Evolutionary conservation across 2,797 vertebrate genomes (phyloP), one percentile per base, ranked within the genome.

Genomic region (Avahi laniger): DNA sequence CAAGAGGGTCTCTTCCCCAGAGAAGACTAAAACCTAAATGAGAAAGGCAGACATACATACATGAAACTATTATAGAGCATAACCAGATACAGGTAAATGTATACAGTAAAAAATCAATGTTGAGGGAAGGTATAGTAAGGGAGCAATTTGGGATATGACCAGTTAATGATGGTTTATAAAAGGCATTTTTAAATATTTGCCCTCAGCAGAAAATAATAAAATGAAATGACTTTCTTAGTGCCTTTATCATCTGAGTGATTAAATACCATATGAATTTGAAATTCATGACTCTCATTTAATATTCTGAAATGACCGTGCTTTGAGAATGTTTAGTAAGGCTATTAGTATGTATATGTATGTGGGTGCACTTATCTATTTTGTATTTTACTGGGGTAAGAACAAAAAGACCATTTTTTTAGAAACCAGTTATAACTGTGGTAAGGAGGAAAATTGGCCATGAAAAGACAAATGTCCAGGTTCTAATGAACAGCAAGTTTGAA

Each of bases 231-330:
- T 82, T 93, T 76, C 48, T 69, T 54, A 72, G 24, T 46, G 30
- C 50, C 75, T 95, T 91, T 93, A 54, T 73, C 46, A 78, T 65
- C 46, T 46, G 4, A 85, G 17, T 81, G 63, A 94, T 81, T 94
- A 92, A 94, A 75, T 91, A 82, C 6, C 65, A 73, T 48, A 76
- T 67, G 43, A 88, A 88, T 95, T 54, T 76, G 35, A 93, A 96
- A 96, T 22, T 41, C 7, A 83, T 72, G 6, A 86, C 38, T 85
- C 9, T 7, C 8, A 54, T 54, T 93, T 59, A 82, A 83, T 89
- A 89, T 76, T 92, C 26, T 8, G 5, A 93, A 83, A 87, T 83
- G 22, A 84, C 15, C 46, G 0, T 75, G 38, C 33, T 91, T 86
- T 87, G 67, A 92, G 18, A 73, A 88, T 92, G 20, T 92, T 70